Conservation (phyloP, 2,797 vertebrate species). For the Enteromius argenteus region DNA sequence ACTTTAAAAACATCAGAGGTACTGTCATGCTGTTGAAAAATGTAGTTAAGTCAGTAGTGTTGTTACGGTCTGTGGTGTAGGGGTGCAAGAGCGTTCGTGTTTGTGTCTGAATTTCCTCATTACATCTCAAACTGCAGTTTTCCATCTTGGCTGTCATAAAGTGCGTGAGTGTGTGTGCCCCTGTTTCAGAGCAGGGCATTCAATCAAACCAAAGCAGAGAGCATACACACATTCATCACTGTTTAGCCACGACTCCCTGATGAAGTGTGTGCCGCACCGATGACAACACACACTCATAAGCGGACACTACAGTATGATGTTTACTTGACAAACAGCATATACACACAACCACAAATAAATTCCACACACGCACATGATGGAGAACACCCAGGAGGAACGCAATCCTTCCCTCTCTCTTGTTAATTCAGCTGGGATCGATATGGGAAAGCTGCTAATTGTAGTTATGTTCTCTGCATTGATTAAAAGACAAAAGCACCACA, state of each 20-base stretch:
- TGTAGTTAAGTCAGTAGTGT: conserved; percentile 16
- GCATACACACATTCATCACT: conserved; percentile 51
- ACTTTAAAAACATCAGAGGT: background rate
- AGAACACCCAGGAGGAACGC: conserved; percentile 14
- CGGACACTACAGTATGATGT: background rate
- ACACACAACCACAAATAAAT: conserved; percentile 27
- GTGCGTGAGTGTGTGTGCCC: background rate
- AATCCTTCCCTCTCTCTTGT: conserved; percentile 14
- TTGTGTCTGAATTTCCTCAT: conserved; percentile 40
- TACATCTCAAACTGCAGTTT: conserved; percentile 47
- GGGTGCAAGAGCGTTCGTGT: background rate
- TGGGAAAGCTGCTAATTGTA: conserved; percentile 54
- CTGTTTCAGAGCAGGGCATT: conserved; percentile 11
- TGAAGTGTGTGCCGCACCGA: conserved; percentile 25
- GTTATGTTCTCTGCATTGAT: conserved; percentile 54
- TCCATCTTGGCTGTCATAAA: conserved; percentile 51
- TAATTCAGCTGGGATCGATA: conserved; percentile 53
- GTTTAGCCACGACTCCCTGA: conserved; percentile 30
- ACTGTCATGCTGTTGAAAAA: background rate
- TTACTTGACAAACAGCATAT: conserved; percentile 22
- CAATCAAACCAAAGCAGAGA: conserved; percentile 46
- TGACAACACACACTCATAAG: conserved; percentile 23
- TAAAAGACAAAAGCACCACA: conserved; percentile 46
- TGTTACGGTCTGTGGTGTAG: background rate
- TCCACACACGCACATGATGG: background rate